Percentiles rank a stretch among this genome's conserved stretches.
These are phyloP conservation scores for Exocentrus adspersus DNA, from an alignment of 2,888 invertebrate genomes.

Conservation along the genomic window DNA sequence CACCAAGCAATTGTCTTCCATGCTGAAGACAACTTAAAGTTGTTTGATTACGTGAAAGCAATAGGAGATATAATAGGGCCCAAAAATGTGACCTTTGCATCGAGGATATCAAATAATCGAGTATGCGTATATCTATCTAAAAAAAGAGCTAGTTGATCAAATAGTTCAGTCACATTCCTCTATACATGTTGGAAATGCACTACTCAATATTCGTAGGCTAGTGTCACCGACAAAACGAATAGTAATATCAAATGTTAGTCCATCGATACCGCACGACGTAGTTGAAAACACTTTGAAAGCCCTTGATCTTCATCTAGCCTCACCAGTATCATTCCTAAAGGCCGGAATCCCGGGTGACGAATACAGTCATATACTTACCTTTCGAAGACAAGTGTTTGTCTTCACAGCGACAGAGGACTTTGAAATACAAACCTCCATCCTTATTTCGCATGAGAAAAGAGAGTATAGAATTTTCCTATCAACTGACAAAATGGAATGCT, in stretches of 20 bases:
- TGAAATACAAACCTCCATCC: constrained; percentile 6
- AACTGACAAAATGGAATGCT: constrained; percentile 13
- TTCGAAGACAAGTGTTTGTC: constrained; percentile 11
- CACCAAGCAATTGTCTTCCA: constrained; percentile 19
- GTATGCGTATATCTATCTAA: constrained; percentile 35
- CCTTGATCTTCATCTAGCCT: constrained; percentile 6
- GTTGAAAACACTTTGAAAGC: constrained; percentile 29
- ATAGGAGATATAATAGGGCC: constrained; percentile 22
- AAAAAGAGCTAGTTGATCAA: constrained; percentile 27
- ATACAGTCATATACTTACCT: constrained; percentile 17
- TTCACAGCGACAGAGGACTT: constrained; percentile 1
- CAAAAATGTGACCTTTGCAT: constrained; percentile 30
- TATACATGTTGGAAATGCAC: not conserved
- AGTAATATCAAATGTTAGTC: constrained; percentile 44
- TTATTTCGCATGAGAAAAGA: constrained; percentile 6
- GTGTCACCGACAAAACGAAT: constrained; percentile 38
- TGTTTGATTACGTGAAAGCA: constrained; percentile 22
- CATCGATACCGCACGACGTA: constrained; percentile 8
- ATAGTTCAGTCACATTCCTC: constrained; percentile 31
- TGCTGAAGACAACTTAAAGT: constrained; percentile 9
- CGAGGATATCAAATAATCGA: constrained; percentile 38
- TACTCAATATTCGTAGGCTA: constrained; percentile 28
- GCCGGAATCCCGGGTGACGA: constrained; percentile 15
- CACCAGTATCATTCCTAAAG: not conserved
- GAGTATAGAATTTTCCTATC: constrained; percentile 17